phyloP scores from a whole-genome alignment of 2,888 invertebrate genomes.

The Eucera pruinosa region DNA sequence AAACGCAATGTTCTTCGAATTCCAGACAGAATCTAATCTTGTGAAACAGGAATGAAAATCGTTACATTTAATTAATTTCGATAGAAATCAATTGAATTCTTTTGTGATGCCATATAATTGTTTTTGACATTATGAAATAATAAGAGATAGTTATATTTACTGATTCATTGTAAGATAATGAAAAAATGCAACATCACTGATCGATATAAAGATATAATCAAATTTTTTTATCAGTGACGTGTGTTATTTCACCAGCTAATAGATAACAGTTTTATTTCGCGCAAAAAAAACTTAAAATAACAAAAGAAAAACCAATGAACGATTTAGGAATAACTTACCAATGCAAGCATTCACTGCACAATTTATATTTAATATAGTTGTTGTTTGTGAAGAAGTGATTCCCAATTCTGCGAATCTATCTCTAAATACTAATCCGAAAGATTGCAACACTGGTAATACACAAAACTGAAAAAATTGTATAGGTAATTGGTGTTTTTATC shows the following conservation, averaged over 20 bases:
- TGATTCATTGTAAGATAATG: neutral
- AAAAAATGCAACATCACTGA: conserved; percentile 1
- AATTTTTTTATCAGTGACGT: neutral
- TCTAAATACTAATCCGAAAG: conserved; percentile 88
- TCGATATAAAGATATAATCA: neutral
- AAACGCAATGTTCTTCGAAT: too few relatives aligned
- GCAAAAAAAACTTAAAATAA: too few relatives aligned
- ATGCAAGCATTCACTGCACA: conserved; percentile 83
- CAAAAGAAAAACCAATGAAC: neutral
- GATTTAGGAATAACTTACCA: conserved; percentile 69
- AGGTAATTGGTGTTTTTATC: conserved; percentile 67
- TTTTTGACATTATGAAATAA: neutral
- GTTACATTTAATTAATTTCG: neutral
- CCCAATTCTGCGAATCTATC: conserved; percentile 87
- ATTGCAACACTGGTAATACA: conserved; percentile 87
- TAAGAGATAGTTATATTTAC: neutral
- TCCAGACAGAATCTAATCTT: too few relatives aligned
- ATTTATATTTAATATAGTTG: conserved; percentile 88
- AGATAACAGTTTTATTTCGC: neutral
- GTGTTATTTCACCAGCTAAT: too few relatives aligned
- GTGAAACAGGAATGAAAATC: neutral
- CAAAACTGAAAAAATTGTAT: conserved; percentile 78
- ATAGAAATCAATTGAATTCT: neutral
- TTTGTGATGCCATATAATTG: neutral
- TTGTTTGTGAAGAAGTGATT: conserved; percentile 87